Evolutionary conservation across 2,888 invertebrate species (phyloP), one percentile per base, ranked within the genome.

Genomic region (Agriopis marginaria): DNA sequence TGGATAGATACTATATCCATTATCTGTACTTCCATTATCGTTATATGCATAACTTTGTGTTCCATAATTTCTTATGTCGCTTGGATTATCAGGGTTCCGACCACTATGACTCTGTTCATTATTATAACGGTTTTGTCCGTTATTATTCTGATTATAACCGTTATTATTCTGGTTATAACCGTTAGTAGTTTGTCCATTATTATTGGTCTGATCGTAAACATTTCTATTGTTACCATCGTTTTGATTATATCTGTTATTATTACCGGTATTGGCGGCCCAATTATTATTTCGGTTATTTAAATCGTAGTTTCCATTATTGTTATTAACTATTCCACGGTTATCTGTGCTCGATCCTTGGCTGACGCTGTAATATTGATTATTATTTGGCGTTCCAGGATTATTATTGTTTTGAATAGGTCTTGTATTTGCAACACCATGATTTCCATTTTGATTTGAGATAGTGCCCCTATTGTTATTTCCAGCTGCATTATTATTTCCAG

Each of bases 1-100:
- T 45, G 42, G 12, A 61, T 61, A 61, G 14, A n/a, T 53, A 70
- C 64, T 69, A 70, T 71, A 70, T 62, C 56, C 69, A 58, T 55
- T 68, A 53, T 69, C 56, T 58, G 69, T 67, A 7, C 63, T 32
- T 32, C 32, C 32, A 32, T 32, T 32, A 32, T 60, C 63, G 8
- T 62, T 63, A 67, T 68, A 68, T 53, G 12, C 39, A 58, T 51
- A 51, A 63, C 10, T 68, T 45, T 54, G 59, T 4, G 54, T 49
- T 11, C 14, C 49, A 54, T 59, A 63, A 49, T 47, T 53, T 45
- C 67, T 56, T 32, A 61, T 42, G 10, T 11, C 58, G n/a, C 17
- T 47, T 14, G 47, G 7, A 17, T 40, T 56, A n/a, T 63, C 67
- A 11, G 32, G 32, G 32, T 42, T 49, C n/a, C 39, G 17, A 14